Evolutionary conservation across 2,888 invertebrate genomes (phyloP).

Genomic region (Sipha maydis): DNA sequence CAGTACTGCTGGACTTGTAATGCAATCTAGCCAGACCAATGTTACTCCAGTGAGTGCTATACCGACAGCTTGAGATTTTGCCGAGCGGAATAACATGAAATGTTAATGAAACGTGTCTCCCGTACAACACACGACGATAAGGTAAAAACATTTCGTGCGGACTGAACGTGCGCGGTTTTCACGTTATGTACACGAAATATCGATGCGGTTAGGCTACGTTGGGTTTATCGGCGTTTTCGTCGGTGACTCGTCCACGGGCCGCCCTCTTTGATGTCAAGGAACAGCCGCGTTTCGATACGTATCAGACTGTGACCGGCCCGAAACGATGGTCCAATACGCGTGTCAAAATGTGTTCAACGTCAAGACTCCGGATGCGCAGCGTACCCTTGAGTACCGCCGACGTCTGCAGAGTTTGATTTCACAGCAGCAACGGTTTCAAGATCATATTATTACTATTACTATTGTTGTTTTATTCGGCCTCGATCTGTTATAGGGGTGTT

Average conservation of each 20-base stretch:
- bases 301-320: slow-evolving; percentile 42
- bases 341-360: slow-evolving; percentile 38
- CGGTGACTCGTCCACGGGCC: neutral
- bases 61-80: too few species aligned
- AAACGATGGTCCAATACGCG: slow-evolving; percentile 47
- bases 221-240: neutral
- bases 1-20: too few species aligned
- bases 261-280: slow-evolving; percentile 16
- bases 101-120: too few species aligned
- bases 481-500: slow-evolving; percentile 24
- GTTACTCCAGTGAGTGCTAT: too few species aligned
- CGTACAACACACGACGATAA: too few species aligned
- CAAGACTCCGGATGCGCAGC: neutral
- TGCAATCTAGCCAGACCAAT: too few species aligned
- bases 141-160: neutral
- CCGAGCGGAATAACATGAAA: too few species aligned
- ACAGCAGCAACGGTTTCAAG: slow-evolving; percentile 35
- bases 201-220: neutral
- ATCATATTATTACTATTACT: neutral
- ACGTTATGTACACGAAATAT: neutral
- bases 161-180: neutral
- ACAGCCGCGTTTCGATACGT: slow-evolving; percentile 38
- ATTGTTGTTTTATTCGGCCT: neutral
- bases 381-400: slow-evolving; percentile 23
- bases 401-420: neutral